These are phyloP conservation scores for Deroptyus accipitrinus DNA, from an alignment of 2,113 vertebrate species.

Conservation along the genomic window DNA sequence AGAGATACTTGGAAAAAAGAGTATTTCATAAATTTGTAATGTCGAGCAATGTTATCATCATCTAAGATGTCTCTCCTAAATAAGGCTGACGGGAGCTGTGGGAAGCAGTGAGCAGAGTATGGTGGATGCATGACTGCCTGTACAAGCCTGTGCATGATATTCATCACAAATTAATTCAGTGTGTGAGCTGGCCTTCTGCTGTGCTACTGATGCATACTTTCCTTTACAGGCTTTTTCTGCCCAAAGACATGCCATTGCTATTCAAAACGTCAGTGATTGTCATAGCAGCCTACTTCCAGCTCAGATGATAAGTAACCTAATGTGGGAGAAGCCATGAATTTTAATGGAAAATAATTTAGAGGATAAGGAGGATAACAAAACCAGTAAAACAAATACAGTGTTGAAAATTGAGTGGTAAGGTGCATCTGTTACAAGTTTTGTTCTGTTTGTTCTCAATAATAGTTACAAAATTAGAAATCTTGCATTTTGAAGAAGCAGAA, in stretches of 20 bases:
- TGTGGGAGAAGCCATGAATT: neutral
- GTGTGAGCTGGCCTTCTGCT: neutral
- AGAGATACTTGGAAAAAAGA: neutral
- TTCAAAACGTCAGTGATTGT: neutral
- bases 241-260: neutral
- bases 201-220: neutral
- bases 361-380: neutral
- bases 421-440: neutral
- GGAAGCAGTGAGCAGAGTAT: neutral
- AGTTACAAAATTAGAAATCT: neutral
- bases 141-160: neutral
- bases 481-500: neutral
- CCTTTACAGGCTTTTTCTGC: neutral
- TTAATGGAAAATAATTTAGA: neutral
- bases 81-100: neutral
- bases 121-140: neutral
- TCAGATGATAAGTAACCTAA: neutral
- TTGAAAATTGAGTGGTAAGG: neutral
- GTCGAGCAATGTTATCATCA: neutral
- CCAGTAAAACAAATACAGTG: neutral
- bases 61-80: neutral
- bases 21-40: accelerated
- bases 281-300: neutral
- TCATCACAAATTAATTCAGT: neutral
- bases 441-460: neutral